phyloP scores from a whole-genome alignment of 2,888 invertebrate genomes.

The Trachelus troglodyta region DNA sequence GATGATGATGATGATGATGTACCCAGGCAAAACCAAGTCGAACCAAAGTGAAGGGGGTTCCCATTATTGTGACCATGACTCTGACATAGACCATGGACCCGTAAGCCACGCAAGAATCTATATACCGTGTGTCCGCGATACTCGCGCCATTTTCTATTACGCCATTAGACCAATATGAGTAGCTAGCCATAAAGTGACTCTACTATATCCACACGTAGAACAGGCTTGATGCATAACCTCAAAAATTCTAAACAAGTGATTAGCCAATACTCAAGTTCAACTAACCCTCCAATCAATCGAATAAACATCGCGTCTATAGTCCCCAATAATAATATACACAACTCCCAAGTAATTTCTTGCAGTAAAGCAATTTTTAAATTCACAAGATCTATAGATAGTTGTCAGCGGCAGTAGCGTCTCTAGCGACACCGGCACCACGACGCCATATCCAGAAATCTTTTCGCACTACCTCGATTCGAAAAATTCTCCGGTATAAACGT shows the following conservation, averaged over 20 bases:
- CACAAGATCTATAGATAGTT: neutral
- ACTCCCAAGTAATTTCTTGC: neutral
- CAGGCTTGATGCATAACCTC: neutral
- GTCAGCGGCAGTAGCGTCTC: neutral
- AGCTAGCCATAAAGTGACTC: neutral
- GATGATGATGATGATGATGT: neutral
- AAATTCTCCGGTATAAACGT: neutral
- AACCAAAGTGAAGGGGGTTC: conserved; percentile 36
- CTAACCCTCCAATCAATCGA: neutral
- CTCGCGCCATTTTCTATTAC: neutral
- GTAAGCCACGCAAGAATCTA: conserved; percentile 8
- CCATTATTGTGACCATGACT: conserved; percentile 38
- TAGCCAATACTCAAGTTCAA: neutral
- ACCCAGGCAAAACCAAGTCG: neutral
- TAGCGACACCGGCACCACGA: neutral
- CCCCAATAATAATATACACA: neutral
- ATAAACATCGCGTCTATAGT: neutral
- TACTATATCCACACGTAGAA: neutral
- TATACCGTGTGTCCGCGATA: neutral
- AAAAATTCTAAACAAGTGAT: neutral
- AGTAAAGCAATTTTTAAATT: neutral
- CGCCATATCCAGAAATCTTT: neutral
- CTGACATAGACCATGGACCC: conserved; percentile 32
- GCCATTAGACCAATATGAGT: neutral
- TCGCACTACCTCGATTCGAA: neutral